Evolutionary conservation across 2,113 vertebrate genomes (phyloP).

Genomic region (Clupea harengus): DNA sequence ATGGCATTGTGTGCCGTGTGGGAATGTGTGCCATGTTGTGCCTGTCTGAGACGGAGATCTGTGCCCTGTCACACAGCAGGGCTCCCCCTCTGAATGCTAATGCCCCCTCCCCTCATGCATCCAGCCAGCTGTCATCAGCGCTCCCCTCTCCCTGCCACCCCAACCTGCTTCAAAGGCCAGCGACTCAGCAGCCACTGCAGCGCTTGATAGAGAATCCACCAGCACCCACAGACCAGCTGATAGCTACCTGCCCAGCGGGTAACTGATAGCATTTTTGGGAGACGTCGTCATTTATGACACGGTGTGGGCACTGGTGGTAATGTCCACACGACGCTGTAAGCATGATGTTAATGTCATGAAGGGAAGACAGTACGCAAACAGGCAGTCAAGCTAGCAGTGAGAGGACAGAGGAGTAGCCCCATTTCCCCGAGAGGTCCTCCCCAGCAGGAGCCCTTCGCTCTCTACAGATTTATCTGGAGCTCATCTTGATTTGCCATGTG

Average conservation of each 20-base stretch:
- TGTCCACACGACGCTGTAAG: no score
- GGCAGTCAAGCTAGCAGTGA: not conserved
- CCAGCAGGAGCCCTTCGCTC: slow-evolving; percentile 25
- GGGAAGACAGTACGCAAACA: not conserved
- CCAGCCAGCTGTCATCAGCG: not conserved
- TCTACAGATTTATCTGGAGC: slow-evolving; percentile 45
- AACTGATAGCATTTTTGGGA: no score
- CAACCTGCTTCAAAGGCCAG: not conserved
- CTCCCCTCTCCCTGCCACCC: not conserved
- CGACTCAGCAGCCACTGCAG: no score
- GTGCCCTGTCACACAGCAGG: not conserved
- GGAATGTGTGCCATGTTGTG: not conserved
- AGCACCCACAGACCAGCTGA: no score
- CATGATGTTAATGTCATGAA: not conserved
- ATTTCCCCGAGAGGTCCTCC: no score
- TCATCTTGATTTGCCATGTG: slow-evolving; percentile 29
- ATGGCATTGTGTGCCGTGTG: not conserved
- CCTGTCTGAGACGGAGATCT: not conserved
- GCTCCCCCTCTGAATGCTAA: not conserved
- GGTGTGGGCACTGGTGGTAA: not conserved
- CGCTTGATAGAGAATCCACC: no score
- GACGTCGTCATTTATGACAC: no score
- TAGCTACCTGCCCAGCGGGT: no score
- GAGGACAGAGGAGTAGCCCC: no score
- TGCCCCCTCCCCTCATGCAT: not conserved